Evolutionary conservation across 2,888 invertebrate species (phyloP).

Genomic region (Erynnis tages): DNA sequence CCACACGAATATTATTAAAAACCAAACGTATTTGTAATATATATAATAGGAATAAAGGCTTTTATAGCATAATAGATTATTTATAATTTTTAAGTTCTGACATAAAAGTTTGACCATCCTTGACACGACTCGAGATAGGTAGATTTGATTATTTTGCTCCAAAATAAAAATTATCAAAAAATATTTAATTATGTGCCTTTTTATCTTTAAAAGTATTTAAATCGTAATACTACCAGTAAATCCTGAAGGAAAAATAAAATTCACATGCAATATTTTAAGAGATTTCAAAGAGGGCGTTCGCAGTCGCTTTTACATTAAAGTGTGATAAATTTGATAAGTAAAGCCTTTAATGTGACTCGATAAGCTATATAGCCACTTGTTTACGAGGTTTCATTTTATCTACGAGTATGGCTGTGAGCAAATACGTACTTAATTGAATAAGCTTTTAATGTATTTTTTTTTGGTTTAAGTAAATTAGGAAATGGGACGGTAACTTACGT

Average conservation of each 20-base stretch:
- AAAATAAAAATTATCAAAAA: no score
- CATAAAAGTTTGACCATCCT: no score
- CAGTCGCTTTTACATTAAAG: conserved; percentile 3
- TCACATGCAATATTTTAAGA: background rate
- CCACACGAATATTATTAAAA: no score
- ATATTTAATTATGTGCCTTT: no score
- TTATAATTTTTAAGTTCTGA: no score
- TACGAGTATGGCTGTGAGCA: background rate
- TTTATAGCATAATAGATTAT: no score
- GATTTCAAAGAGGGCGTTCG: background rate
- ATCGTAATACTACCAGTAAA: no score
- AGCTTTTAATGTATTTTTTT: background rate
- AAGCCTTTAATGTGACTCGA: conserved; percentile 43
- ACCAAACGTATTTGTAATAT: no score
- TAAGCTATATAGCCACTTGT: conserved; percentile 31
- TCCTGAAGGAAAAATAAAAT: background rate
- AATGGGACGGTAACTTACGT: background rate
- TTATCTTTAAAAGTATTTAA: no score
- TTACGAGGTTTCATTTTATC: conserved; percentile 16
- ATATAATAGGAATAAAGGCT: no score
- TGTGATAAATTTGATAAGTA: conserved; percentile 39
- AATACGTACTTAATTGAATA: conserved; percentile 1
- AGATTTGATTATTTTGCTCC: no score
- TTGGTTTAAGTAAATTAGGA: background rate
- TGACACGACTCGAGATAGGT: no score